phyloP scores from a whole-genome alignment of 1,140 invertebrate species.

The Oncopodura yosiiana region DNA sequence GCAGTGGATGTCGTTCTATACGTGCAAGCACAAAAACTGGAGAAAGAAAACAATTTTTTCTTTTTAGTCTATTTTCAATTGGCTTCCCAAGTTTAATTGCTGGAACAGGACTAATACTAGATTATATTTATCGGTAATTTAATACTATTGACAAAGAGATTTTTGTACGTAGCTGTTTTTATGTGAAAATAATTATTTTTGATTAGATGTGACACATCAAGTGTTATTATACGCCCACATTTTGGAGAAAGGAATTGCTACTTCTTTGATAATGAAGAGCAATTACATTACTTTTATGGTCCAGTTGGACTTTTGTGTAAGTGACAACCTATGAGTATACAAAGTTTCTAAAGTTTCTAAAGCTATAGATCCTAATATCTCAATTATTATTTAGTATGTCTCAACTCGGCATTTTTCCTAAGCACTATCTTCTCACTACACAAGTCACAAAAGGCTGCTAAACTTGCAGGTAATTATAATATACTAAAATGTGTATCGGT shows the following conservation, averaged over 20 bases:
- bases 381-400: no score
- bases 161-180: not conserved
- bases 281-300: constrained; percentile 53
- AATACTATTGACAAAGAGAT: not conserved
- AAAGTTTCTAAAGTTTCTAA: no score
- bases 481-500: no score
- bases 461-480: no score
- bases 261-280: constrained; percentile 41
- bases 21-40: constrained; percentile 27
- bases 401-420: constrained; percentile 30
- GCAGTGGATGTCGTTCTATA: constrained; percentile 29
- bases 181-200: not conserved
- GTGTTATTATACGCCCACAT: constrained; percentile 18
- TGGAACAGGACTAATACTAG: constrained; percentile 23
- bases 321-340: no score
- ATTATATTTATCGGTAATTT: constrained; percentile 26
- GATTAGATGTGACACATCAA: not conserved
- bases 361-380: no score
- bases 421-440: constrained; percentile 32
- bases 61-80: constrained; percentile 28
- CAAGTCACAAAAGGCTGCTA: constrained; percentile 32
- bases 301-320: constrained; percentile 50
- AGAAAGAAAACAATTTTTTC: constrained; percentile 28
- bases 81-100: constrained; percentile 26
- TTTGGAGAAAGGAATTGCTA: constrained; percentile 32